Conservation (phyloP, 2,797 vertebrate species). For the Cyclopterus lumpus region DNA sequence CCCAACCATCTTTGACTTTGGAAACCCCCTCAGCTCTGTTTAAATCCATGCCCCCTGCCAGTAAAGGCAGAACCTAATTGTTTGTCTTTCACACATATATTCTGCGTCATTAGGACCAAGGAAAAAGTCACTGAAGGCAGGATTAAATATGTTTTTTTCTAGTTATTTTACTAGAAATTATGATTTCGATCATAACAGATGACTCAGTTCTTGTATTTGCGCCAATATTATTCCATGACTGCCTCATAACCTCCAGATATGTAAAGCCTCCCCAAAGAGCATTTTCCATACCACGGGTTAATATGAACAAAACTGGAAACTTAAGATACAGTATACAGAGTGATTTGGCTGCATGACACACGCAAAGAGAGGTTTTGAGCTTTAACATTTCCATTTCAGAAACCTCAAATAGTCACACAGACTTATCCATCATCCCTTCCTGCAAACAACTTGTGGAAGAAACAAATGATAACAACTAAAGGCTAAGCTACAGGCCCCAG, state of each 20-base stretch:
- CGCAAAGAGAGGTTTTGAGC: slow-evolving; percentile 1
- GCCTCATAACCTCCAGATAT: slow-evolving; percentile 36
- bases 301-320: slow-evolving; percentile 40
- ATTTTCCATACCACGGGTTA: slow-evolving; percentile 21
- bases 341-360: slow-evolving; percentile 9
- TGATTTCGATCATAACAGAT: slow-evolving; percentile 60
- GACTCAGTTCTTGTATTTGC: slow-evolving; percentile 47
- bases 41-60: slow-evolving; percentile 38
- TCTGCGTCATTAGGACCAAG: slow-evolving; percentile 40
- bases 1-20: slow-evolving; percentile 53
- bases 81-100: slow-evolving; percentile 63
- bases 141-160: slow-evolving; percentile 68
- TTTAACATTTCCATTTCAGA: slow-evolving; percentile 18
- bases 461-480: slow-evolving; percentile 64
- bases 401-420: slow-evolving; percentile 44
- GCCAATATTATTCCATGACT: slow-evolving; percentile 39
- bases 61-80: slow-evolving; percentile 42
- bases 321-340: slow-evolving; percentile 18
- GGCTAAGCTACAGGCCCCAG: slow-evolving; percentile 45
- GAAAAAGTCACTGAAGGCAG: slow-evolving; percentile 42
- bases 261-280: background rate
- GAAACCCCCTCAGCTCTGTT: slow-evolving; percentile 51
- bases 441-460: slow-evolving; percentile 50
- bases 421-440: slow-evolving; percentile 46
- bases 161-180: slow-evolving; percentile 54